Percentiles rank a stretch among this genome's conserved stretches.
phyloP scores from a whole-genome alignment of 2,113 vertebrate genomes.

The Octodon degus region DNA sequence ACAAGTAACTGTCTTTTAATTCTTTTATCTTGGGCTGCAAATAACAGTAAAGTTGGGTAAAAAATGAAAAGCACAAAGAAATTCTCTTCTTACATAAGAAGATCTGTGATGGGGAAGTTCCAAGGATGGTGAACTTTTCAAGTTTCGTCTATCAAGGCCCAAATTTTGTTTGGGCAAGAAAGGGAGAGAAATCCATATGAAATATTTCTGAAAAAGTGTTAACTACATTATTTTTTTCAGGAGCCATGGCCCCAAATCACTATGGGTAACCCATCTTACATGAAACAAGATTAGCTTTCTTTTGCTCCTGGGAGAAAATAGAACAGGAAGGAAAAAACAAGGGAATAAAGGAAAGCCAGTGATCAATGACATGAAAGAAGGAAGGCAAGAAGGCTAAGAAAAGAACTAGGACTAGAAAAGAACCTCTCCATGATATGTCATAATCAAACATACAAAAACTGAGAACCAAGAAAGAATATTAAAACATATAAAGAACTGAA shows the following conservation, averaged over 20 bases:
- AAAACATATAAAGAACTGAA: too few species aligned
- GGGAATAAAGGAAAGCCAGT: too few species aligned
- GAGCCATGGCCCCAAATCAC: not conserved
- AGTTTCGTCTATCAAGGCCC: not conserved
- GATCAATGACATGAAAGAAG: too few species aligned
- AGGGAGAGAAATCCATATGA: not conserved
- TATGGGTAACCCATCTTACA: too few species aligned
- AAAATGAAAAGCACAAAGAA: slow-evolving; percentile 44
- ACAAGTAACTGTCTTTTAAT: slow-evolving; percentile 53
- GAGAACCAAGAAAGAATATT: too few species aligned
- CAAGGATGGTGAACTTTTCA: not conserved
- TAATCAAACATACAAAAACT: too few species aligned
- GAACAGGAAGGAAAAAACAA: too few species aligned
- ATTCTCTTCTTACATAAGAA: not conserved
- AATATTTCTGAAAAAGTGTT: not conserved
- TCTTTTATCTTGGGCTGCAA: slow-evolving; percentile 43
- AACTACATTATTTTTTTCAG: not conserved
- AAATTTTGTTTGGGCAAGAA: not conserved
- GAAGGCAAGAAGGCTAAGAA: too few species aligned
- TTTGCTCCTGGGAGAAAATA: too few species aligned
- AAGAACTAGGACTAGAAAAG: too few species aligned
- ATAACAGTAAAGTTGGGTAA: slow-evolving; percentile 21
- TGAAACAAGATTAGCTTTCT: too few species aligned
- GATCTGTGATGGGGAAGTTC: not conserved
- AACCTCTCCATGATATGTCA: too few species aligned